Percentiles rank a stretch among this genome's conserved stretches.
Evolutionary conservation across 2,888 invertebrate genomes (phyloP).

Genomic region (Ptycholaimellus sp.): DNA sequence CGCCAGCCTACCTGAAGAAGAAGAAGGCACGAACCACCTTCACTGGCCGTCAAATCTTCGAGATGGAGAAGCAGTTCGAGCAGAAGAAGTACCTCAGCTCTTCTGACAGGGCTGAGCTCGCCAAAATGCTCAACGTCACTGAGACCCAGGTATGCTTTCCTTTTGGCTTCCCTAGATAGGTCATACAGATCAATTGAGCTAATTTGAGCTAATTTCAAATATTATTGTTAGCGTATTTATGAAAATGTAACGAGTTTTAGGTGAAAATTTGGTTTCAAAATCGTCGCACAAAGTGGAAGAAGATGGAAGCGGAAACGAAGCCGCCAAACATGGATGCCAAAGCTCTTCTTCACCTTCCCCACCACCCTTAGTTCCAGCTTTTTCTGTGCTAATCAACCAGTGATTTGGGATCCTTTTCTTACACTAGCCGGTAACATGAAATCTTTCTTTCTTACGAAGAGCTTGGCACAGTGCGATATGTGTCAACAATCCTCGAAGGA

Average conservation of each 20-base stretch:
- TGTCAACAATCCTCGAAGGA: no score
- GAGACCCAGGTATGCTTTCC: slow-evolving; percentile 55
- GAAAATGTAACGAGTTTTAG: background rate
- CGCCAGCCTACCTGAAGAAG: slow-evolving; percentile 25
- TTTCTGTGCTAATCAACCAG: no score
- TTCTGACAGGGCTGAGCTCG: slow-evolving; percentile 75
- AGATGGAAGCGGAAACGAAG: background rate
- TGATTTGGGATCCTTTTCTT: no score
- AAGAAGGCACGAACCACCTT: slow-evolving; percentile 70
- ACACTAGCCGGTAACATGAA: no score
- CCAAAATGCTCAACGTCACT: slow-evolving; percentile 67
- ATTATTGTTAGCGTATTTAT: background rate
- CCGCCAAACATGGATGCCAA: no score
- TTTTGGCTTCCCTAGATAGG: background rate
- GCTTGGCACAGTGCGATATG: no score
- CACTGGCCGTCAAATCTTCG: slow-evolving; percentile 65
- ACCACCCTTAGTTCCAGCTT: no score
- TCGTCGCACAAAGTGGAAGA: background rate
- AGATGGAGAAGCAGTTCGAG: slow-evolving; percentile 79
- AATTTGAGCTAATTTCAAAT: background rate
- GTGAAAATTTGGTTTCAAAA: background rate
- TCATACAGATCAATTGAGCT: no score
- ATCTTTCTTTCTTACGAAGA: no score
- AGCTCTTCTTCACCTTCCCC: no score
- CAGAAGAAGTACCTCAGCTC: slow-evolving; percentile 82